Conservation (phyloP, 1,140 invertebrate species). For the Periplaneta americana region DNA sequence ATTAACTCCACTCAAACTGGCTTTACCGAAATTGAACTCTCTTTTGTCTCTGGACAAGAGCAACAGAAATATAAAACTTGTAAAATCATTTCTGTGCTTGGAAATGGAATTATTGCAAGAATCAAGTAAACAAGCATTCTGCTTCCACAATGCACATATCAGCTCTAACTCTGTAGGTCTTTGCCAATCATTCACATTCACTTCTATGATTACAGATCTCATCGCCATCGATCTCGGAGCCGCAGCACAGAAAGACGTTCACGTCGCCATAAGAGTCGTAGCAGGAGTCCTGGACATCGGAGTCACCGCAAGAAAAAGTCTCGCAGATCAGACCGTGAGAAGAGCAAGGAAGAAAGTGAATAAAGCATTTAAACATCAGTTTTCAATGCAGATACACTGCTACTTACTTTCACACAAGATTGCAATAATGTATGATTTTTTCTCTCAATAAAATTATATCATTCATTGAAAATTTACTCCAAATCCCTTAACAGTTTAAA, state of each 20-base stretch:
- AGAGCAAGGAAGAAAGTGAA: constrained; percentile 52
- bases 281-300: constrained; percentile 51
- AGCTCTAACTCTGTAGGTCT: too few relatives aligned
- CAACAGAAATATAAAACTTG: not conserved
- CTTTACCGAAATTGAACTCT: not conserved
- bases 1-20: not conserved
- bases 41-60: not conserved
- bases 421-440: too few relatives aligned
- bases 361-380: too few relatives aligned
- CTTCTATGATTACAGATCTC: constrained; percentile 37
- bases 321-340: constrained; percentile 46
- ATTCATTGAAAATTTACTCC: too few relatives aligned
- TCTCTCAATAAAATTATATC: too few relatives aligned
- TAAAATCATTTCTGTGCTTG: not conserved
- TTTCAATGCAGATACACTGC: too few relatives aligned
- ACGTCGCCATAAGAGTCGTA: constrained; percentile 50
- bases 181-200: too few relatives aligned
- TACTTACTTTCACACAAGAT: too few relatives aligned
- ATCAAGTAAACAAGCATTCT: too few relatives aligned
- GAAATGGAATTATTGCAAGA: not conserved
- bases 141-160: not conserved
- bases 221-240: constrained; percentile 47
- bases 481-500: too few relatives aligned
- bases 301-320: constrained; percentile 55
- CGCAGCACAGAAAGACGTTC: constrained; percentile 46